Conservation (phyloP, 1,140 invertebrate species). For the Drosophila hydei region DNA sequence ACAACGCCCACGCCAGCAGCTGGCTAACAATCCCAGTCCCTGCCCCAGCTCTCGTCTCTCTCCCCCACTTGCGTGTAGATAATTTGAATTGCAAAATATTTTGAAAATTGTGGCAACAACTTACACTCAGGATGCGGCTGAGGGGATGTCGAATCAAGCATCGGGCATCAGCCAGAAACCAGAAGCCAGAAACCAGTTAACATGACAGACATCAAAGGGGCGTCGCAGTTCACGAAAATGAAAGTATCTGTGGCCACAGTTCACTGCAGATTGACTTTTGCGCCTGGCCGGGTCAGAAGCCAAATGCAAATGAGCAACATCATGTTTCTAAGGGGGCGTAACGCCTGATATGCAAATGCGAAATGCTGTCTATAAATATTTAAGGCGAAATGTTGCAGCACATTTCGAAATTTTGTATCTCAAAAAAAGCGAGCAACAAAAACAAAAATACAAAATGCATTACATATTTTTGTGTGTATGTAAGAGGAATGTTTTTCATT, state of each 20-base stretch:
- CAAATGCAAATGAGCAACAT: constrained; percentile 63
- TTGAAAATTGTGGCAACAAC: constrained; percentile 20
- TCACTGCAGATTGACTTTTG: constrained; percentile 53
- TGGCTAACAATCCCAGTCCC: not conserved
- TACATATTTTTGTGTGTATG: constrained; percentile 55
- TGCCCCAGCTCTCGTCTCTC: not conserved
- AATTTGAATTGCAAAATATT: constrained; percentile 75
- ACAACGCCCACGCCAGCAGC: constrained; percentile 15
- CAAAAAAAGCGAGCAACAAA: not conserved
- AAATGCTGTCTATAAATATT: constrained; percentile 60
- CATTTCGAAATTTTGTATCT: not conserved
- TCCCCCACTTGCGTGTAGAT: constrained; percentile 3
- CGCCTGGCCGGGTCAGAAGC: constrained; percentile 7
- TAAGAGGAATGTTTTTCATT: constrained; percentile 69
- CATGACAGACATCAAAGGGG: constrained; percentile 73
- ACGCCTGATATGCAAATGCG: constrained; percentile 62
- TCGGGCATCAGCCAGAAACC: too few species aligned
- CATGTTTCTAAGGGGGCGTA: not conserved
- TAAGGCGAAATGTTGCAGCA: constrained; percentile 42
- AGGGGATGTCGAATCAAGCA: constrained; percentile 8
- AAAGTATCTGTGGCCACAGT: constrained; percentile 52
- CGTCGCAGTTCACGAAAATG: constrained; percentile 67
- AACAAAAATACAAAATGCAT: constrained; percentile 53
- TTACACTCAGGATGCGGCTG: not conserved
- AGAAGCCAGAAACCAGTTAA: constrained; percentile 61